Evolutionary conservation across 2,888 invertebrate species (phyloP), one percentile per base, ranked within the genome.

Genomic region (Cloeon dipterum): DNA sequence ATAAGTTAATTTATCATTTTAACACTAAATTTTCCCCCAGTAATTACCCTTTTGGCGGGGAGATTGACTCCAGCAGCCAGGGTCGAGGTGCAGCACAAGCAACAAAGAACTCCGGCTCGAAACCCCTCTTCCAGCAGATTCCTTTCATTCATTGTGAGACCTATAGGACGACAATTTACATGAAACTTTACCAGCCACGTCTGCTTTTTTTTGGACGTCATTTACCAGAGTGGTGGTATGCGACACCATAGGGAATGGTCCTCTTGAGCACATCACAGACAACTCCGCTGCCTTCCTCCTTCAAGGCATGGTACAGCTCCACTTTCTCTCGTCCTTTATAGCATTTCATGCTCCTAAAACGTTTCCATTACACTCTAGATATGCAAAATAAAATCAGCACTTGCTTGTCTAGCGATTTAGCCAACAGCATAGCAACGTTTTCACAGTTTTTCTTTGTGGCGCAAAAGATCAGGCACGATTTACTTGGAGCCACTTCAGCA

Each of bases 1-100:
- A n/a, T n/a, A n/a, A n/a, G n/a, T n/a, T n/a, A n/a, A n/a, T n/a
- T n/a, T 4, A 20, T 11, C 5, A 37, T 17, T 40, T 36, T 5
- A 36, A 36, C 34, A 36, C 13, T 34, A n/a, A n/a, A n/a, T n/a
- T n/a, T n/a, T n/a, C n/a, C n/a, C n/a, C n/a, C n/a, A n/a, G n/a
- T n/a, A n/a, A n/a, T 47, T 50, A 66, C 85, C 50, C 91, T 67
- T 57, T 73, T 70, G 1, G 93, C 93, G 11, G 94, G 94, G 45
- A 96, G 64, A 66, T 96, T 96, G 20, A 96, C 89, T 3, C 94
- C 94, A 17, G 94, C 93, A n/a, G 94, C 94, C 43, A 96, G 61
- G 1, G 94, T 96, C 1, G 93, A 91, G 1, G 94, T 96, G 52
- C 91, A 93, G 52, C 89, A 85, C 43, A 96, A 66, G 20, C 89